Evolutionary conservation across 2,113 vertebrate species (phyloP), one percentile per base, ranked within the genome.

Genomic region (Erythrolamprus reginae): DNA sequence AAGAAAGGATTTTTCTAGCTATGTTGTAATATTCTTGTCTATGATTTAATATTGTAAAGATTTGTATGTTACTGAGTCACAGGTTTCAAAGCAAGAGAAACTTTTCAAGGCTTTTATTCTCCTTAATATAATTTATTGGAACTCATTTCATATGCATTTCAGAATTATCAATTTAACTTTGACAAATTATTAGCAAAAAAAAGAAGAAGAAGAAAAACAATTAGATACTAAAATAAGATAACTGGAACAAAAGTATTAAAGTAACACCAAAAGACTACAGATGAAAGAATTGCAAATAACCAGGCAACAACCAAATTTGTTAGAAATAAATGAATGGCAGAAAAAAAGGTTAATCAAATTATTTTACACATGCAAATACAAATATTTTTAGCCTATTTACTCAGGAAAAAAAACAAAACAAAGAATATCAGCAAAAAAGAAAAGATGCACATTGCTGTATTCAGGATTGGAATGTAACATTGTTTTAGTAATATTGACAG

Each of bases 91-190:
- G 83, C 1, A 88, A 45, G 89, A 92, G 88, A 77, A 90, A 12
- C 47, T 93, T 88, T 88, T 6, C 23, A 87, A n/a, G 65, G 1
- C 84, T 95, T 93, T 92, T 77, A 93, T 87, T 94, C 88, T 93
- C 88, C 86, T 92, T 93, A 70, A 89, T 70, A 82, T 15, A 87
- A 19, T 91, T 33, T 90, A 7, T 53, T 86, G 90, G 47, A 90
- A 95, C 33, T 12, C 87, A 88, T 84, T 77, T 77, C 65, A 38
- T 17, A 38, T 38, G 17, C 17, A 77, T 13, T 42, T 77, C 33
- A 77, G 17, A 77, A 77, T 42, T 77, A 77, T 42, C 3, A 77
- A 7, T 1, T 77, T 77, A 77, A 77, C 42, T 77, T 19, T 42
- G 6, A 42, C 70, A 77, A 77, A 77, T 77, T 42, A 77, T 19